Base-by-base conservation (phyloP, 2,888 invertebrate genomes). In the Leptopilina syphax region DNA sequence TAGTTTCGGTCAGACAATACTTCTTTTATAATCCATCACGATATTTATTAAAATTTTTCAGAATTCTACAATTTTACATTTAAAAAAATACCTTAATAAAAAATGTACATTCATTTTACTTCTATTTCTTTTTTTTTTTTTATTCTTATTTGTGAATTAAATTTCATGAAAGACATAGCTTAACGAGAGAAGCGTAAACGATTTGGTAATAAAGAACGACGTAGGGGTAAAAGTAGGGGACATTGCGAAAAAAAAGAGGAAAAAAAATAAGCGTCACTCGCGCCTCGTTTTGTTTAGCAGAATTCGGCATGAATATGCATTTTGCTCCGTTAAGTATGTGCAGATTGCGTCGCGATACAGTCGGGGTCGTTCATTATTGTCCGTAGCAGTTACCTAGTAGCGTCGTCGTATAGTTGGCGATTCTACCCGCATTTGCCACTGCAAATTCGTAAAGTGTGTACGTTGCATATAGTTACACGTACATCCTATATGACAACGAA, bases 291-390 rank as follows among this genome's bases (percentile, higher is more conserved):
- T 87, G 88, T 85, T 86, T 87, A 85, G 85, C 83, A 82, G 81
- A 83, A 85, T 87, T 73, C 13, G 13, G 86, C 90, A 91, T 91
- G 91, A 92, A 92, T 92, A 92, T 92, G 91, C 90, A 92, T 89
- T 89, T 89, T 90, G 87, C 89, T 86, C 87, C 88, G 90, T 90
- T 91, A 91, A 91, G 91, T 91, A 91, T 90, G 90, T 89, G 89
- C 90, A 90, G 91, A 91, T 91, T 91, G 91, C 90, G 90, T 88
- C 88, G 91, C 90, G 91, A 91, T 91, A 91, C 89, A 90, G 88
- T 87, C 87, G 50, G 87, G 87, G 88, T 88, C 91, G 91, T 91
- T 91, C 91, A 89, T 91, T 91, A 91, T 91, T 90, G 91, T 91
- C 90, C 90, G 87, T 84, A 86, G 88, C 89, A 89, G 89, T 87